Evolutionary conservation across 2,797 vertebrate species (phyloP).

Genomic region (Coracias cyanogaster): DNA sequence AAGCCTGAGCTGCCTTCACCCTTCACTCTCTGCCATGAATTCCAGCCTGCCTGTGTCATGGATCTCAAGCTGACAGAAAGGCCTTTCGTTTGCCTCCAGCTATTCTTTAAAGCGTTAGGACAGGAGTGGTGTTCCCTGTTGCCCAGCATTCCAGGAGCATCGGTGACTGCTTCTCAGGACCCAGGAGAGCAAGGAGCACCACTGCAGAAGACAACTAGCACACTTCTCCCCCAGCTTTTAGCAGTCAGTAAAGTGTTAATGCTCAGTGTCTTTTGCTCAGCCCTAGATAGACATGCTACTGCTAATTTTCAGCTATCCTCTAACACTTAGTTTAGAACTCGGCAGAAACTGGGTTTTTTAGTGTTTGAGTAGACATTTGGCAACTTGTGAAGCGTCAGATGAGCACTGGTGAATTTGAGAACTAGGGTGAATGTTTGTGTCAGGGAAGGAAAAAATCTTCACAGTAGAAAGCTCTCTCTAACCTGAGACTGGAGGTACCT

Average conservation of each 20-base stretch:
- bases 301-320: neutral
- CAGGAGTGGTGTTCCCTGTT: neutral
- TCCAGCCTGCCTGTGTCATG: neutral
- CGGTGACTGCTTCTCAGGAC: neutral
- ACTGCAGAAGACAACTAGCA: neutral
- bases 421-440: neutral
- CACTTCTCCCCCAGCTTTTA: neutral
- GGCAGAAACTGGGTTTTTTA: neutral
- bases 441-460: conserved; percentile 14
- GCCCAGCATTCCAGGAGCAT: neutral
- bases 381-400: conserved; percentile 57
- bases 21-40: neutral
- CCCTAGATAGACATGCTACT: neutral
- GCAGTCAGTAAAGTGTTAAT: conserved; percentile 30
- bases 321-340: conserved; percentile 33
- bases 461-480: neutral
- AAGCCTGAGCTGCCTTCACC: neutral
- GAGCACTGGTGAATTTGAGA: conserved; percentile 41
- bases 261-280: conserved; percentile 1
- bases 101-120: neutral
- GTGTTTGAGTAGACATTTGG: conserved; percentile 56
- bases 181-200: neutral
- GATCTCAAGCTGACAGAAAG: neutral
- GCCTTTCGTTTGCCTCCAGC: neutral
- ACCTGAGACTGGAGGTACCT: conserved; percentile 41